A percentile compares a stretch with the other conserved stretches of the same genome.
Evolutionary conservation across 2,888 invertebrate species (phyloP).

Genomic region (Calliphora vomitoria): DNA sequence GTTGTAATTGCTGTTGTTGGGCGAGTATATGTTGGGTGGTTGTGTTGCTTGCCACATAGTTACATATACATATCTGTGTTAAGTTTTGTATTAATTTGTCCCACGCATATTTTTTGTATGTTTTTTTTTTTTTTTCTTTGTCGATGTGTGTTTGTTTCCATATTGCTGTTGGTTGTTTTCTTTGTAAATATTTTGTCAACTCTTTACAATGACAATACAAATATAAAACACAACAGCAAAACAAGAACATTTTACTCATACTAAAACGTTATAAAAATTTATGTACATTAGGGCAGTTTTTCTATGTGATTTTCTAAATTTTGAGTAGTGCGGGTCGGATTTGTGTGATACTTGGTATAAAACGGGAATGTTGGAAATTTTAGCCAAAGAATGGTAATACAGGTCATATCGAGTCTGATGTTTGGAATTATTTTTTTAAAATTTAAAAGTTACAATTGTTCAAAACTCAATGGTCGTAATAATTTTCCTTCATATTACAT

Average conservation of each 20-base stretch:
- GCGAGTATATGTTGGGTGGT: background rate
- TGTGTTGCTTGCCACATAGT: background rate
- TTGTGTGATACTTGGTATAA: too few species aligned
- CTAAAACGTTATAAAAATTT: conserved; percentile 17
- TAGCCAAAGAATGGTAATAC: too few species aligned
- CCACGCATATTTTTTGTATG: conserved; percentile 41
- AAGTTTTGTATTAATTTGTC: conserved; percentile 51
- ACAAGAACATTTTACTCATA: conserved; percentile 36
- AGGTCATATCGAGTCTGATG: too few species aligned
- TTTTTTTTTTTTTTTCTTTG: conserved; percentile 20
- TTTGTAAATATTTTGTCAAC: conserved; percentile 65
- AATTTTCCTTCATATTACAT: too few species aligned
- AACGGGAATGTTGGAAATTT: too few species aligned
- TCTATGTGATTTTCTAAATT: too few species aligned
- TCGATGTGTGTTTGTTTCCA: conserved; percentile 2
- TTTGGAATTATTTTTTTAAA: too few species aligned
- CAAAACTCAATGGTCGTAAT: too few species aligned
- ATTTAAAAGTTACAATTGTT: too few species aligned
- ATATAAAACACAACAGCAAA: conserved; percentile 45
- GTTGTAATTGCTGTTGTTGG: conserved; percentile 2
- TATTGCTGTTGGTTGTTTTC: conserved; percentile 60
- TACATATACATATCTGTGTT: conserved; percentile 4
- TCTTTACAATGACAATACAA: conserved; percentile 58
- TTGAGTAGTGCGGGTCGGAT: too few species aligned
- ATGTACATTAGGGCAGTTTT: background rate